Percentiles rank a stretch among this genome's conserved stretches.
Conservation (phyloP, 2,797 vertebrate species). For the Hoplostethus mediterraneus region DNA sequence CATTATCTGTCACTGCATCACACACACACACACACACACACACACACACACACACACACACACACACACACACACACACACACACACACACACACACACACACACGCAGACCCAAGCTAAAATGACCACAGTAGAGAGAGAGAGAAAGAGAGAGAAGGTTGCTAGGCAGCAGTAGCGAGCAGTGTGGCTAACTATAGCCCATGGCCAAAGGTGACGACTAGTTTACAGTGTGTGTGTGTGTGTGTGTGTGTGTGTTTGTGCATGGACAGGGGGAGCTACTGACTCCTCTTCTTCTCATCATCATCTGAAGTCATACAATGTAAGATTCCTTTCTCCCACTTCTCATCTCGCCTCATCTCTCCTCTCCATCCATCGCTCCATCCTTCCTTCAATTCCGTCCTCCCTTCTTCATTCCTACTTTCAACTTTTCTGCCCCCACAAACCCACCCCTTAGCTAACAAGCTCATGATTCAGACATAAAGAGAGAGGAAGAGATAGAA, state of each 20-base stretch:
- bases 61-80: background rate
- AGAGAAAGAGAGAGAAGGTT: constrained; percentile 2
- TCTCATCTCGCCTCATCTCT: background rate
- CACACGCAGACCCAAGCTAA: background rate
- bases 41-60: background rate
- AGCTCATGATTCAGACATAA: constrained; percentile 7
- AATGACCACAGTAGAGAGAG: background rate
- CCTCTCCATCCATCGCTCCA: background rate
- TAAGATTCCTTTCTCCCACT: background rate
- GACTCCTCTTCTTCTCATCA: background rate
- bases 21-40: background rate
- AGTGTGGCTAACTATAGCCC: constrained; percentile 1
- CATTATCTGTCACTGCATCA: background rate
- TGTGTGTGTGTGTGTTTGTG: background rate
- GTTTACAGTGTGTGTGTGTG: background rate
- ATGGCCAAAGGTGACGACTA: background rate
- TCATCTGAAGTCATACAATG: background rate
- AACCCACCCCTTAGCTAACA: background rate
- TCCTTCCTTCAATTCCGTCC: background rate
- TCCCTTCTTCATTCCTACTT: background rate
- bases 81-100: background rate
- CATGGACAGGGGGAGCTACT: background rate
- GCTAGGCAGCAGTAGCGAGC: background rate
- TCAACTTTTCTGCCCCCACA: background rate
- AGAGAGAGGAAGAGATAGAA: constrained; percentile 10